Evolutionary conservation across 2,113 vertebrate species (phyloP).

Genomic region (Alethe castanea): DNA sequence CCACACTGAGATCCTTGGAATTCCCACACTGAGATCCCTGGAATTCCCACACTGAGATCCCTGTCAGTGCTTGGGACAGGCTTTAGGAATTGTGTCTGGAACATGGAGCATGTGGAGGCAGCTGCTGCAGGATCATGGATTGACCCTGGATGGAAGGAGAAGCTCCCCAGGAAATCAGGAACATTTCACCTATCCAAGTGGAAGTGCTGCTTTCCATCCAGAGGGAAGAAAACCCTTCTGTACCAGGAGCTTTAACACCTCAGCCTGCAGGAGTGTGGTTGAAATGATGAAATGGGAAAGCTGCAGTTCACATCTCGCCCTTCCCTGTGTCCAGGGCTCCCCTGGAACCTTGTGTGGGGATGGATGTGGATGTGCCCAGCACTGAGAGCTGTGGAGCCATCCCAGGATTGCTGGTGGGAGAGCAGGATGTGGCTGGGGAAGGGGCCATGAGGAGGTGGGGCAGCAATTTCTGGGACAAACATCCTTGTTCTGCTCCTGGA

Average conservation of each 20-base stretch:
- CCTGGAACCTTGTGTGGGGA: not conserved
- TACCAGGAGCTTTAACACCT: not conserved
- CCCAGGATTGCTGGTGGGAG: not conserved
- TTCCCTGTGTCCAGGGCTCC: not conserved
- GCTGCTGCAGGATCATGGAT: not conserved
- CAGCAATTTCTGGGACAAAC: not conserved
- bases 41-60: not conserved
- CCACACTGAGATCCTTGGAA: not conserved
- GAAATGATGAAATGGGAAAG: not conserved
- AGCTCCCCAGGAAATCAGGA: not conserved
- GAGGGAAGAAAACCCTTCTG: not conserved
- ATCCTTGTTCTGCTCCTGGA: not conserved
- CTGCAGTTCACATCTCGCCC: not conserved
- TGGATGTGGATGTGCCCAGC: not conserved
- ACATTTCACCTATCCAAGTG: rapidly evolving
- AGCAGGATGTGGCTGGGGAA: not conserved
- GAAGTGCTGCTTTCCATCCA: not conserved
- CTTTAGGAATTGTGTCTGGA: not conserved
- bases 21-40: not conserved
- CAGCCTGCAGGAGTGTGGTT: not conserved
- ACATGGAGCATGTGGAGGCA: not conserved
- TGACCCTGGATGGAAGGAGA: not conserved
- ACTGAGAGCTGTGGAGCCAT: not conserved
- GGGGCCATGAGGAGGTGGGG: not conserved
- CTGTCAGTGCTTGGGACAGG: not conserved